Percentiles rank a stretch among this genome's conserved stretches.
phyloP scores from a whole-genome alignment of 2,888 invertebrate genomes.

The Lamproptera curius region DNA sequence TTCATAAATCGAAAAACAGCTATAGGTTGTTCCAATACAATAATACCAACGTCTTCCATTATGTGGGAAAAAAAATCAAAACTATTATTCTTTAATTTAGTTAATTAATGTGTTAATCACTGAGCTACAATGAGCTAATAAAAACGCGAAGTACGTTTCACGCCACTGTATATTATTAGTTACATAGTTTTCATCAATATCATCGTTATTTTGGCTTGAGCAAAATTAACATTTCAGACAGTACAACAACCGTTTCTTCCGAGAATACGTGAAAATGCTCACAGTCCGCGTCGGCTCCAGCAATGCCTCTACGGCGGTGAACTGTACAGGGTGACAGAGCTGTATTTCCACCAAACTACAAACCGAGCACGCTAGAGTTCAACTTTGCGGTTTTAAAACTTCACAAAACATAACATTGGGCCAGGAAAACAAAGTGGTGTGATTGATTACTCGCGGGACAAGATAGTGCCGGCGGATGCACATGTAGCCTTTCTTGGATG shows the following conservation, averaged over 20 bases:
- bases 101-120: too few species aligned
- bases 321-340: slow-evolving; percentile 47
- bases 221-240: too few species aligned
- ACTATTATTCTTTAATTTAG: too few species aligned
- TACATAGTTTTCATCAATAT: too few species aligned
- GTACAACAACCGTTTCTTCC: slow-evolving; percentile 68
- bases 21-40: too few species aligned
- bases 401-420: slow-evolving; percentile 47
- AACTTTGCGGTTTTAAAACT: slow-evolving; percentile 57
- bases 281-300: slow-evolving; percentile 57
- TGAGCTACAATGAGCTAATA: too few species aligned
- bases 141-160: too few species aligned
- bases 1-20: too few species aligned
- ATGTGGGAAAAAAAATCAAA: too few species aligned
- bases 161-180: too few species aligned
- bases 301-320: slow-evolving; percentile 63
- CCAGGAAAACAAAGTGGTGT: slow-evolving; percentile 29
- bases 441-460: slow-evolving; percentile 40
- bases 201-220: too few species aligned
- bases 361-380: slow-evolving; percentile 57
- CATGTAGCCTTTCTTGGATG: slow-evolving; percentile 58
- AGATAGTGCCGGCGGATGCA: slow-evolving; percentile 45
- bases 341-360: slow-evolving; percentile 70
- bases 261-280: slow-evolving; percentile 67
- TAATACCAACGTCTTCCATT: too few species aligned